Evolutionary conservation across 2,888 invertebrate genomes (phyloP).

Genomic region (Ferrisia virgata): DNA sequence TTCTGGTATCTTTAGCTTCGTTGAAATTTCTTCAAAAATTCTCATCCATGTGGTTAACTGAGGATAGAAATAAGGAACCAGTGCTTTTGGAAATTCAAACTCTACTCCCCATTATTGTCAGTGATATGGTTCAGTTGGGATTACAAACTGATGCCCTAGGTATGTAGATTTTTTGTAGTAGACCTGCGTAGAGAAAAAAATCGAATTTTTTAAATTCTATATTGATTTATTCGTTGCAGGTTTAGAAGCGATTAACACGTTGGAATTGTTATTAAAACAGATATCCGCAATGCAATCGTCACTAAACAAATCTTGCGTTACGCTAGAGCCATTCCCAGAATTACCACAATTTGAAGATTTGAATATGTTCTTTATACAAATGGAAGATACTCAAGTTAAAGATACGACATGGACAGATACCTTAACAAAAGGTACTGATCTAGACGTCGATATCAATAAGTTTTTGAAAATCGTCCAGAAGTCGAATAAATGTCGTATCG

Average conservation of each 20-base stretch:
- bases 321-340: slow-evolving; percentile 59
- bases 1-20: not conserved
- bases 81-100: not conserved
- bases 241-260: not conserved
- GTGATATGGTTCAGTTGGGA: not conserved
- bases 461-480: slow-evolving; percentile 55
- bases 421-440: not conserved
- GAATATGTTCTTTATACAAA: slow-evolving; percentile 51
- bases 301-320: slow-evolving; percentile 52
- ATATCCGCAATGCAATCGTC: not conserved
- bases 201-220: not conserved
- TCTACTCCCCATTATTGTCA: not conserved
- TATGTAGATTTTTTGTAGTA: not conserved
- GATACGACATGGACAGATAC: slow-evolving; percentile 52
- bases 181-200: not conserved
- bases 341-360: slow-evolving; percentile 53
- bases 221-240: not conserved
- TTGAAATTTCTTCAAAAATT: slow-evolving; percentile 20
- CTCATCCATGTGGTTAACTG: not conserved
- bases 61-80: not conserved
- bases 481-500: slow-evolving; percentile 27
- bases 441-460: slow-evolving; percentile 54
- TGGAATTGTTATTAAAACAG: not conserved
- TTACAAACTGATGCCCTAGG: not conserved
- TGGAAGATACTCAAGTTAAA: slow-evolving; percentile 52